Evolutionary conservation across 2,797 vertebrate genomes (phyloP).

Genomic region (Oreochromis mossambicus): DNA sequence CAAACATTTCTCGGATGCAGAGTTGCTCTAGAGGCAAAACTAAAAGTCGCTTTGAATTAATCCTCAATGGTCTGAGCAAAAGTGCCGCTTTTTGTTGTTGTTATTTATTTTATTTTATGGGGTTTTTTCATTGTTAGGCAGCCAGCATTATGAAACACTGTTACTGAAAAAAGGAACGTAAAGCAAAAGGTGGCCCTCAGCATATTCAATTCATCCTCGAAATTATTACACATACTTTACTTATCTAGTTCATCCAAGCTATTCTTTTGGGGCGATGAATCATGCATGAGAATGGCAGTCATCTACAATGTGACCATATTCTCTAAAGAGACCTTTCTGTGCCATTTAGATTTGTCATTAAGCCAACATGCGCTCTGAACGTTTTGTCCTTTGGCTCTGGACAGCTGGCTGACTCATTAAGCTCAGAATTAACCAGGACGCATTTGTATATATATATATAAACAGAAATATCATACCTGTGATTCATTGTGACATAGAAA

Average conservation of each 20-base stretch:
- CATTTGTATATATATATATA: background rate
- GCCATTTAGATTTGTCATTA: background rate
- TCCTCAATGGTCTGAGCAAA: conserved; percentile 21
- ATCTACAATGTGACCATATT: background rate
- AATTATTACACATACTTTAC: background rate
- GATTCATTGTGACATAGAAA: background rate
- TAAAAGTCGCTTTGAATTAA: conserved; percentile 17
- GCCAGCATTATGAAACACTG: background rate
- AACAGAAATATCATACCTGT: background rate
- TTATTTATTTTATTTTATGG: background rate
- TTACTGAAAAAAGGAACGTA: background rate
- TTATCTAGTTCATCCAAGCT: background rate
- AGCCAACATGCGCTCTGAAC: background rate
- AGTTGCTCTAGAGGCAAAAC: conserved; percentile 11
- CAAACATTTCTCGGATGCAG: conserved; percentile 26
- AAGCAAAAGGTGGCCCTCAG: background rate
- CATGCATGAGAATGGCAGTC: background rate
- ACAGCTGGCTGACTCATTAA: background rate
- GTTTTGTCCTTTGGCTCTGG: background rate
- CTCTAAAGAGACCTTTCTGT: background rate
- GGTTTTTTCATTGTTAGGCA: background rate
- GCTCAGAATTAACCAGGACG: background rate
- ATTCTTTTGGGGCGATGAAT: background rate
- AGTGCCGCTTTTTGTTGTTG: background rate
- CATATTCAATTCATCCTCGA: background rate